Evolutionary conservation across 2,888 invertebrate genomes (phyloP), one percentile per base, ranked within the genome.

Genomic region (Aleiodes alternator): DNA sequence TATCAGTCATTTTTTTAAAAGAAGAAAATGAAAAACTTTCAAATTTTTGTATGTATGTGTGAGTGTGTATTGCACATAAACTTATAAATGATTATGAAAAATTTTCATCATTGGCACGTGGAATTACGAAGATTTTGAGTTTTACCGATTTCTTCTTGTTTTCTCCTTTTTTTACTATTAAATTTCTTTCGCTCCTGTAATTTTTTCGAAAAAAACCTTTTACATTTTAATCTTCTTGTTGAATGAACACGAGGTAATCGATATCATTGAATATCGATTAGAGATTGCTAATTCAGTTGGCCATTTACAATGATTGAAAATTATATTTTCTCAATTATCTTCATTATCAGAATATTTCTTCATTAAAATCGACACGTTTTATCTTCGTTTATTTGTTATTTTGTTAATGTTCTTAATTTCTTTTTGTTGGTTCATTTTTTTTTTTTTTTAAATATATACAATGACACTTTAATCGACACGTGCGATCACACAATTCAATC

Each of bases 231-330:
- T 16, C 23, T 68, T 69, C 31, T 57, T 53, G 48, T 34, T 66
- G 48, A 53, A 56, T 73, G 59, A 73, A 73, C 73, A 69, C 73
- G 59, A 73, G 69, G 57, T 57, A 68, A 73, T 73, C 73, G 69
- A 73, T 23, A 23, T 59, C 29, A 57, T 55, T 66, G 43, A 14
- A 34, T n/a, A 73, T 68, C 57, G 73, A 73, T 69, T 56, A n/a
- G 29, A 50, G 43, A 68, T 73, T 68, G 73, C 57, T 57, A 53
- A 31, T 50, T 68, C 73, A 57, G 73, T 73, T 73, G 57, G 50
- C 50, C 43, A 66, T 73, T 66, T 55, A 55, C 66, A 56, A 55
- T 72, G 70, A n/a, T n/a, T 57, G 70, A 48, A 59, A 71, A 71
- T 71, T 70, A 57, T 29, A 16, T 16, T 43, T 57, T 48, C 23